Conservation (phyloP, 2,888 invertebrate genomes). For the Macropis europaea region DNA sequence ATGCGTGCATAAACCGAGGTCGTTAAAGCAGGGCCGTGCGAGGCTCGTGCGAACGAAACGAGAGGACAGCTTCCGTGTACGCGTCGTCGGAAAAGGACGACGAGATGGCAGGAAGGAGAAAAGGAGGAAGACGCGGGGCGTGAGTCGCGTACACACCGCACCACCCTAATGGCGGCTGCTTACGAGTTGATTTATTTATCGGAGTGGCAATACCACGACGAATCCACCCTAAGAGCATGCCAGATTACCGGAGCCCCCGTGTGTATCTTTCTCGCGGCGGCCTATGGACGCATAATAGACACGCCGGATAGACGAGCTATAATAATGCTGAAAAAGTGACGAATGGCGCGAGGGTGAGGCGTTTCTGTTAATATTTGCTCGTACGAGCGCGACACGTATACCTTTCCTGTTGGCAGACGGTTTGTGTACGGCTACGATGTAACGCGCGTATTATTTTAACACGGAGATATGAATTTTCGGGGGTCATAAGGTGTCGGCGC, state of each 20-base stretch:
- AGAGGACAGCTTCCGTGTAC: conserved; percentile 1
- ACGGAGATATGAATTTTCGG: conserved; percentile 17
- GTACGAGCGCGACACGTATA: conserved; percentile 37
- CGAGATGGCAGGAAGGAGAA: not conserved
- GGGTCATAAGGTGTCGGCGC: too few relatives aligned
- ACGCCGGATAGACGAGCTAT: conserved; percentile 57
- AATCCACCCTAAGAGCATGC: conserved; percentile 72
- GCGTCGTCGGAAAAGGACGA: not conserved
- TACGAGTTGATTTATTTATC: conserved; percentile 79
- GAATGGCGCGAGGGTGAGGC: conserved; percentile 25
- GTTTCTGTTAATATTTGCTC: conserved; percentile 49
- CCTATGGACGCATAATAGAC: conserved; percentile 67
- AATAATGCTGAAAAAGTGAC: conserved; percentile 31
- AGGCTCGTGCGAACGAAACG: conserved; percentile 3
- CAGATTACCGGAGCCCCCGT: conserved; percentile 61
- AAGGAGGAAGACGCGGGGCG: conserved; percentile 50
- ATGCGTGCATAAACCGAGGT: conserved; percentile 42
- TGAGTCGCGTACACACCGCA: conserved; percentile 67
- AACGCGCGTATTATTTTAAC: conserved; percentile 11
- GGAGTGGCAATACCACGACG: conserved; percentile 76
- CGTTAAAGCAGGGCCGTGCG: conserved; percentile 19
- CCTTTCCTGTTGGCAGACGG: conserved; percentile 11
- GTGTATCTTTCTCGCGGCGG: conserved; percentile 69
- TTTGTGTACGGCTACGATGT: not conserved
- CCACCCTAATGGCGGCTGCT: conserved; percentile 75